These are phyloP conservation scores for Crotalus horridus DNA, from an alignment of 2,113 vertebrate genomes.

Conservation along the genomic window DNA sequence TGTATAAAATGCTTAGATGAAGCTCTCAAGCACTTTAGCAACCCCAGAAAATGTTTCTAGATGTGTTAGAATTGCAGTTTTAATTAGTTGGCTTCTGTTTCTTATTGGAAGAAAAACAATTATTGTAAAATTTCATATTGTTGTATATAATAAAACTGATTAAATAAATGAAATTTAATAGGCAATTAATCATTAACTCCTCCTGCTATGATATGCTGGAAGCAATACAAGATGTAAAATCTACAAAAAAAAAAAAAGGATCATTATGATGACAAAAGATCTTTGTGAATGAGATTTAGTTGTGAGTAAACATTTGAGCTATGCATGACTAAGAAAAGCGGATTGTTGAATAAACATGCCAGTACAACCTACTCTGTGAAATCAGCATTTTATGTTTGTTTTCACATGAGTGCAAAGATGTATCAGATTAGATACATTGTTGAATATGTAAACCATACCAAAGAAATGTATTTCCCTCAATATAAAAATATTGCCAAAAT, in stretches of 20 bases:
- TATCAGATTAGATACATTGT: background rate
- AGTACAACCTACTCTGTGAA: background rate
- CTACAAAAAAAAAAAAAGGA: background rate
- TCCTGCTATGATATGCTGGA: background rate
- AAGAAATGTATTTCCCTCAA: background rate
- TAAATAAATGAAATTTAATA: background rate
- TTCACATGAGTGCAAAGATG: background rate
- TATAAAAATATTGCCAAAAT: background rate
- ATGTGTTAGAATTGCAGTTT: background rate
- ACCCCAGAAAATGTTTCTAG: background rate
- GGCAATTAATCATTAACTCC: background rate
- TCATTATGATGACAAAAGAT: background rate
- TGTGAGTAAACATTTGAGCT: background rate
- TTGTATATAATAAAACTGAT: background rate
- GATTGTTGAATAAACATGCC: background rate
- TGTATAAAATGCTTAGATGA: background rate
- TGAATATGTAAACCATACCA: background rate
- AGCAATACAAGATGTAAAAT: background rate
- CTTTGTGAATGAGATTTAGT: background rate
- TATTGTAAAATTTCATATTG: background rate
- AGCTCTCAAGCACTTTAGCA: background rate
- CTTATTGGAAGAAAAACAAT: background rate
- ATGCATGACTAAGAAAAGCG: background rate
- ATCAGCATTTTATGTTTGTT: background rate
- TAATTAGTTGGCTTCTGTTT: background rate